Conservation (phyloP, 2,888 invertebrate species). For the Eupeodes luniger region DNA sequence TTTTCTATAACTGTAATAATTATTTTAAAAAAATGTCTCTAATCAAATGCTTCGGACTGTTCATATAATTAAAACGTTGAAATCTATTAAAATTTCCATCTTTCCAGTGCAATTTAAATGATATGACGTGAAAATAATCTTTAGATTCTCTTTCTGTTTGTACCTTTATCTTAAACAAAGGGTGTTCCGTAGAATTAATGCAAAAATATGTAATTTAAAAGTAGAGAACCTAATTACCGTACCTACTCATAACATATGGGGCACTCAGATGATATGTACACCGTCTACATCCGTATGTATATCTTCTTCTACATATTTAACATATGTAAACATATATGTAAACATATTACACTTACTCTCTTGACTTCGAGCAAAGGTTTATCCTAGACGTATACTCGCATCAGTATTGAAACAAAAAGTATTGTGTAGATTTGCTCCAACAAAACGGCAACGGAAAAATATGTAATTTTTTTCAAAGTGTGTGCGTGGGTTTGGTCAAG, state of each 20-base stretch:
- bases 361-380: not conserved
- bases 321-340: not conserved
- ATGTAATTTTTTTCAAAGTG: not conserved
- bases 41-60: not conserved
- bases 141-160: not conserved
- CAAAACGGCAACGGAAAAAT: conserved; percentile 2
- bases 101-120: conserved; percentile 53
- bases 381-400: too few relatives aligned
- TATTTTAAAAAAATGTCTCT: not conserved
- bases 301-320: too few relatives aligned
- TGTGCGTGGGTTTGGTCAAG: conserved; percentile 60
- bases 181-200: conserved; percentile 16
- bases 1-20: not conserved
- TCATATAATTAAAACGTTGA: not conserved
- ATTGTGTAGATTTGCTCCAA: not conserved
- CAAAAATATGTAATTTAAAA: conserved; percentile 54
- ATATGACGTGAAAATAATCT: conserved; percentile 62
- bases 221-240: conserved; percentile 64
- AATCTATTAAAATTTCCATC: conserved; percentile 10
- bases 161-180: conserved; percentile 9
- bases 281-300: not conserved
- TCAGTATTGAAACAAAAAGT: not conserved
- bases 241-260: conserved; percentile 56
- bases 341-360: not conserved
- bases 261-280: not conserved